A percentile compares a stretch with the other conserved stretches of the same genome.
Evolutionary conservation across 2,888 invertebrate genomes (phyloP).

Genomic region (Proisotoma minuta): DNA sequence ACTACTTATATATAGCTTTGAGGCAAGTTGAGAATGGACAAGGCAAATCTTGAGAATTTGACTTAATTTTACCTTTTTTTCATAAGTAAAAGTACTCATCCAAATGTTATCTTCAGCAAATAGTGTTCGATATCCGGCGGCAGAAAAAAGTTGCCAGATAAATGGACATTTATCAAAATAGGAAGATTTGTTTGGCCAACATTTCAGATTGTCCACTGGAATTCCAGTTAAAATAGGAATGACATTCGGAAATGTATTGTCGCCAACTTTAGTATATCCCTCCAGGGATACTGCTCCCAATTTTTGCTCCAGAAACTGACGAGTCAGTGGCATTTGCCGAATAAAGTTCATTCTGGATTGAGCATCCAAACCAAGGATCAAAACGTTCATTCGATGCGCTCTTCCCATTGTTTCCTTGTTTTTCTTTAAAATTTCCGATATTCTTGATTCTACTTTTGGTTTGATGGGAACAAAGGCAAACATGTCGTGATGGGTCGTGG

Average conservation of each 20-base stretch:
- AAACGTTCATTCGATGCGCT: slow-evolving; percentile 57
- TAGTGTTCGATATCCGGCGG: slow-evolving; percentile 68
- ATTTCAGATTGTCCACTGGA: slow-evolving; percentile 63
- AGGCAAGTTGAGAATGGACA: too few relatives aligned
- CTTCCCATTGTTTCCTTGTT: neutral
- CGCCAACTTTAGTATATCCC: slow-evolving; percentile 89
- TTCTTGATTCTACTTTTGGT: slow-evolving; percentile 38
- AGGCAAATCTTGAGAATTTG: too few relatives aligned
- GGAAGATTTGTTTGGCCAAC: slow-evolving; percentile 59
- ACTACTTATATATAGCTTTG: too few relatives aligned
- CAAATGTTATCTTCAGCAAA: slow-evolving; percentile 76
- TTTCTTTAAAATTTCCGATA: slow-evolving; percentile 40
- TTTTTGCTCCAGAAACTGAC: slow-evolving; percentile 57
- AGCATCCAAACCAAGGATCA: slow-evolving; percentile 78
- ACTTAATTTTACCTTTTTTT: too few relatives aligned
- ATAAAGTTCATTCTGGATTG: slow-evolving; percentile 79
- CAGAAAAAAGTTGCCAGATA: slow-evolving; percentile 74
- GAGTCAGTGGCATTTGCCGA: slow-evolving; percentile 58
- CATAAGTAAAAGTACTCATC: slow-evolving; percentile 76
- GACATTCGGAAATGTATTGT: slow-evolving; percentile 89
- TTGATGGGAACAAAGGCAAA: slow-evolving; percentile 61
- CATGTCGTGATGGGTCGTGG: slow-evolving; percentile 58
- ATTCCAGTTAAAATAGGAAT: slow-evolving; percentile 69
- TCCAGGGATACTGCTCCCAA: slow-evolving; percentile 69
- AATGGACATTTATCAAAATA: slow-evolving; percentile 75